phyloP scores from a whole-genome alignment of 2,797 vertebrate genomes.

The Melanotaenia pygmaea region DNA sequence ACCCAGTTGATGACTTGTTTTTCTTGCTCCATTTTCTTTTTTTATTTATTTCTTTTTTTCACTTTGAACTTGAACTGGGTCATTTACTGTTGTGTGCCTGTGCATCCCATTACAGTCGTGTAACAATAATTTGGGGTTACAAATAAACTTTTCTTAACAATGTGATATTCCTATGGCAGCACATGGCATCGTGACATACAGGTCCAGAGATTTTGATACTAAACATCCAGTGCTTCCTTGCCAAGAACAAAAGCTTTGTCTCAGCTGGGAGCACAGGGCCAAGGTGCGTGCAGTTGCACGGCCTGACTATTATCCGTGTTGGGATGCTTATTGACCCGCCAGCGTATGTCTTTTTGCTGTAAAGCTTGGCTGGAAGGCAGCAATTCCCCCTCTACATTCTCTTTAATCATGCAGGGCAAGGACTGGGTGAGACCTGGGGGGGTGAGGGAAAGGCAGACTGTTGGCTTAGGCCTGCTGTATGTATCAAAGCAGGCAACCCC shows the following conservation, averaged over 20 bases:
- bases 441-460: slow-evolving; percentile 69
- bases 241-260: slow-evolving; percentile 77
- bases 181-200: slow-evolving; percentile 43
- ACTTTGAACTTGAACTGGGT: slow-evolving; percentile 7
- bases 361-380: slow-evolving; percentile 76
- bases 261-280: slow-evolving; percentile 64
- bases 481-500: slow-evolving; percentile 84
- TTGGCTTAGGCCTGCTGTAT: slow-evolving; percentile 78
- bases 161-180: slow-evolving; percentile 29
- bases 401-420: slow-evolving; percentile 85
- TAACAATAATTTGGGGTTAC: slow-evolving; percentile 17
- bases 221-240: slow-evolving; percentile 76
- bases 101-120: neutral
- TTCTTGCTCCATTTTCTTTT: neutral
- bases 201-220: slow-evolving; percentile 63
- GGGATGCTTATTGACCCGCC: slow-evolving; percentile 76
- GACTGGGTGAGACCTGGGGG: slow-evolving; percentile 71
- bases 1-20: slow-evolving; percentile 1
- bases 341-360: slow-evolving; percentile 62
- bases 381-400: slow-evolving; percentile 66
- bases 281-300: slow-evolving; percentile 60
- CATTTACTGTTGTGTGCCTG: neutral
- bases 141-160: slow-evolving; percentile 52
- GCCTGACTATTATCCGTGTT: slow-evolving; percentile 75
- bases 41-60: neutral